These are phyloP conservation scores for Mus minutoides DNA, from an alignment of 2,797 vertebrate genomes.

Conservation along the genomic window DNA sequence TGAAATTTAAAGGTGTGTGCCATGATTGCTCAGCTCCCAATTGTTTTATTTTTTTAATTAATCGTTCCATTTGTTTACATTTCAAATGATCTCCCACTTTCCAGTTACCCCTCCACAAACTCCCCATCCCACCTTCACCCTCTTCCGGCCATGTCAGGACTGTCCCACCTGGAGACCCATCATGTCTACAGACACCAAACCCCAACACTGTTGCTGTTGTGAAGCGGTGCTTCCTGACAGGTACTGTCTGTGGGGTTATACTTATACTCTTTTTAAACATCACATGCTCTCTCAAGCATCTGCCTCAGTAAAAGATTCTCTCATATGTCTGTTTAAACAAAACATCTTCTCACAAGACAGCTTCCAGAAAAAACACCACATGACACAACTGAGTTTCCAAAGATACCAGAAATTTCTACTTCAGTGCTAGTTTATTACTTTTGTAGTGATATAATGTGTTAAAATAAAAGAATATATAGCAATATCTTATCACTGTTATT, in stretches of 20 bases:
- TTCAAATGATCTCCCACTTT: too few species aligned
- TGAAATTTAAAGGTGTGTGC: neutral
- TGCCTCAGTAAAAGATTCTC: neutral
- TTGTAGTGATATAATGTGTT: neutral
- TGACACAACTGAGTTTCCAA: neutral
- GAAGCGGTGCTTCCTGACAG: too few species aligned
- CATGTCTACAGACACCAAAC: too few species aligned
- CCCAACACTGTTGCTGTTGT: too few species aligned
- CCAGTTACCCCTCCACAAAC: too few species aligned
- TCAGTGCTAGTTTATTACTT: neutral
- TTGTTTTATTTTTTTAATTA: neutral
- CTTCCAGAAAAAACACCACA: neutral
- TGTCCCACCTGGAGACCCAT: too few species aligned
- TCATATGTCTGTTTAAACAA: neutral
- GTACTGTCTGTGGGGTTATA: neutral
- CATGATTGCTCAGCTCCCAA: neutral
- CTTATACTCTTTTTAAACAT: neutral
- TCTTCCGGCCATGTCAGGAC: too few species aligned
- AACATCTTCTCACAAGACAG: neutral
- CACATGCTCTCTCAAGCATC: neutral
- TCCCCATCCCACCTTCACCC: too few species aligned
- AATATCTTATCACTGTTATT: neutral
- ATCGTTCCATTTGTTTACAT: too few species aligned
- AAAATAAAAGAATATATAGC: neutral
- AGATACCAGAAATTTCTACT: neutral